phyloP scores from a whole-genome alignment of 2,888 invertebrate genomes.

The Scaptomyza caliginosa region DNA sequence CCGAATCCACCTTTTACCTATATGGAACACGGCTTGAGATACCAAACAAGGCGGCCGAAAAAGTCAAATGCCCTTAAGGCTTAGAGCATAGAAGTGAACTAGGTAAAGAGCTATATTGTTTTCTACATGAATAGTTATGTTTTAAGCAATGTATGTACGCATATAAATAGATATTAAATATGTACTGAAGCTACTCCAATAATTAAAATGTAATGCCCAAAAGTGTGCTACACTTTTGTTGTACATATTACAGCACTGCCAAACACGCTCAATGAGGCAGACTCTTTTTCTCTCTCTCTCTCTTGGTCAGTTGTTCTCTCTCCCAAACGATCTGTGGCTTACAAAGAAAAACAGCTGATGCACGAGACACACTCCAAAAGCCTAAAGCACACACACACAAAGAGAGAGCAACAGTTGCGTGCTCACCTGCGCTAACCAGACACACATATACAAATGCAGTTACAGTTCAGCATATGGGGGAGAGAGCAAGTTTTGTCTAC shows the following conservation, averaged over 20 bases:
- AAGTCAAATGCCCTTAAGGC: background rate
- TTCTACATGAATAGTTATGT: constrained; percentile 19
- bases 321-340: constrained; percentile 19
- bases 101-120: constrained; percentile 1
- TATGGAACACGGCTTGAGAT: constrained; percentile 74
- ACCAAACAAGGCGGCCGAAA: constrained; percentile 36
- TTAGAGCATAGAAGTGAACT: background rate
- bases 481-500: constrained; percentile 41
- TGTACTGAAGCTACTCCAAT: no score
- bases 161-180: no score
- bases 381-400: constrained; percentile 21
- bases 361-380: constrained; percentile 17
- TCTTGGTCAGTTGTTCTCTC: constrained; percentile 29
- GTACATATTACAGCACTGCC: no score
- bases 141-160: constrained; percentile 17
- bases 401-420: constrained; percentile 15
- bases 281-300: background rate
- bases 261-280: background rate
- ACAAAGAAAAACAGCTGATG: constrained; percentile 51
- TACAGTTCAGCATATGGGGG: constrained; percentile 5
- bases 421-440: constrained; percentile 12
- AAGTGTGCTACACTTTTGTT: constrained; percentile 7
- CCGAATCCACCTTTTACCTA: constrained; percentile 78
- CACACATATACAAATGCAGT: constrained; percentile 20
- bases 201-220: constrained; percentile 1